These are phyloP conservation scores for Dicrostonyx torquatus DNA, from an alignment of 2,797 vertebrate species.

Conservation along the genomic window DNA sequence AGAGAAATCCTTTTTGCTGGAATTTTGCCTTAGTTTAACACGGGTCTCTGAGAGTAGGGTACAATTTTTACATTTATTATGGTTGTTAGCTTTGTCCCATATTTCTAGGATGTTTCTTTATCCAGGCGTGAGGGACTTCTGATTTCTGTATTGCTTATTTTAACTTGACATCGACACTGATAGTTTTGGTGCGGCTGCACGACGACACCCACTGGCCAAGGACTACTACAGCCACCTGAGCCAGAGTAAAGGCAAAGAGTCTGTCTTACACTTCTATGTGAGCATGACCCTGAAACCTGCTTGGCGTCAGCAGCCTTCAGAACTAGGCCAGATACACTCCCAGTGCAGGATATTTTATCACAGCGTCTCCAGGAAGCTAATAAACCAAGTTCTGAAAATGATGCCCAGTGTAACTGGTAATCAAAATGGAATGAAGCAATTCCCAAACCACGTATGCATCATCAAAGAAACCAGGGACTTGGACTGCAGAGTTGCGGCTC, in stretches of 20 bases:
- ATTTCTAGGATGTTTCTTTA: background rate
- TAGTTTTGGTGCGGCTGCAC: background rate
- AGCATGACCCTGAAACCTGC: background rate
- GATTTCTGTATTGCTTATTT: background rate
- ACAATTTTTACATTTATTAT: background rate
- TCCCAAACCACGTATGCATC: background rate
- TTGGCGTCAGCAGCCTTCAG: background rate
- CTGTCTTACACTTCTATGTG: background rate
- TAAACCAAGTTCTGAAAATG: background rate
- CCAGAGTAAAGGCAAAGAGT: background rate
- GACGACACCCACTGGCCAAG: background rate
- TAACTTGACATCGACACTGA: background rate
- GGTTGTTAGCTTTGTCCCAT: background rate
- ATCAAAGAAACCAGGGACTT: background rate
- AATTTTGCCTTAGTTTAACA: background rate
- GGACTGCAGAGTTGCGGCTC: background rate
- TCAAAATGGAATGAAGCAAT: background rate
- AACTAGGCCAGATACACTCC: background rate
- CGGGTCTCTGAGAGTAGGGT: background rate
- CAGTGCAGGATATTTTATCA: background rate
- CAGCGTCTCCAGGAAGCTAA: background rate
- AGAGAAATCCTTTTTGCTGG: background rate
- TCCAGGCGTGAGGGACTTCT: background rate
- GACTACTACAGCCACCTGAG: background rate
- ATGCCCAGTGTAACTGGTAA: background rate